phyloP scores from a whole-genome alignment of 2,113 vertebrate species.

The Pterocles gutturalis region DNA sequence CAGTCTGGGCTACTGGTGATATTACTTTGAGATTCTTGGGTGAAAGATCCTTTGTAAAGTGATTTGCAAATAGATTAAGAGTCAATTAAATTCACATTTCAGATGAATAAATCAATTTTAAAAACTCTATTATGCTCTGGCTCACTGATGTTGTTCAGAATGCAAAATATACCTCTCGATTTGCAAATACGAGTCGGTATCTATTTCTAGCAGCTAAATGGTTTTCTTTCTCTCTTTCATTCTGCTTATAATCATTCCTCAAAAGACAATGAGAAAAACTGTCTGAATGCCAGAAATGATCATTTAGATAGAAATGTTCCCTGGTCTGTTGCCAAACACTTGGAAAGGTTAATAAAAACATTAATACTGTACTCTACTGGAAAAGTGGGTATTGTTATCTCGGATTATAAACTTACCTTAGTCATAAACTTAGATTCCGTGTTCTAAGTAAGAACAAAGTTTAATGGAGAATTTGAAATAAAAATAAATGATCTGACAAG shows the following conservation, averaged over 20 bases:
- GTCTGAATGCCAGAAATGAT: background rate
- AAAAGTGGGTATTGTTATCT: background rate
- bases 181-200: background rate
- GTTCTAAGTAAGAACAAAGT: background rate
- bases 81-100: slow-evolving; percentile 12
- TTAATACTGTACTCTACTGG: background rate
- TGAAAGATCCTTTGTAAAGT: background rate
- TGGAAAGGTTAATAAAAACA: background rate
- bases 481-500: slow-evolving; percentile 11
- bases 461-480: background rate
- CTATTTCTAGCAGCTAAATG: background rate
- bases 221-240: background rate
- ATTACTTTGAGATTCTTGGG: background rate
- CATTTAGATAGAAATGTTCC: background rate
- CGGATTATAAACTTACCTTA: background rate
- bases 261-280: background rate
- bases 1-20: background rate
- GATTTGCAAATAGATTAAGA: background rate
- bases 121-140: background rate
- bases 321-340: background rate
- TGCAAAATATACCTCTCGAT: background rate
- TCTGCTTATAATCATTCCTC: background rate
- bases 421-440: background rate
- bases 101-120: background rate
- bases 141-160: background rate